Evolutionary conservation across 2,888 invertebrate species (phyloP), one percentile per base, ranked within the genome.

Genomic region (Dexiosoma caninum): DNA sequence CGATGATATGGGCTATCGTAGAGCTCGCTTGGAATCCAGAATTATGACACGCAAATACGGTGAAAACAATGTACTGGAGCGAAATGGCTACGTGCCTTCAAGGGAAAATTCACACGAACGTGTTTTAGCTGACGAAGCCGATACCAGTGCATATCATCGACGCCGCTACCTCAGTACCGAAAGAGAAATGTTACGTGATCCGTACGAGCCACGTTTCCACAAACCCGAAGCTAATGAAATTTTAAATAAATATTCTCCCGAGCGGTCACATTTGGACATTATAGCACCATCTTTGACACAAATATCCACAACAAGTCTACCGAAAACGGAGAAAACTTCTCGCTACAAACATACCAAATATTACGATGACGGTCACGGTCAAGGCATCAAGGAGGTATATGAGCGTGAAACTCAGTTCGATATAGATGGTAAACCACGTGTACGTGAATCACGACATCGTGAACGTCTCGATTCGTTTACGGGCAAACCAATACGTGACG

Each of bases 1-100:
- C 23, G 87, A 87, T 57, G 90, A 90, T 85, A 87, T 95, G 74
- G 94, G 95, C 85, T 94, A 94, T 32, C 91, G 95, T 62, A 91
- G 95, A 14, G 94, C 95, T 80, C 92, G 95, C 42, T 90, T 96
- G 14, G 95, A 96, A 88, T 95, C 95, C 0, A 92, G 95, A 78
- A 92, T 95, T 57, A 93, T 94, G 75, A 93, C 94, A 32, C 91
- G 94, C 55, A 86, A 89, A 2, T 88, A 88, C 90, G 83, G 89
- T 88, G 86, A 88, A 14, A 82, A 80, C 0, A 85, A 84, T 57
- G 86, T 86, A 0, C 12, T 86, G 84, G 90, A 93, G 87, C 91
- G 92, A 83, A 91, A 92, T 88, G 89, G 91, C 86, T 91, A 91
- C n/a, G 53, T 91, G 7, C 72, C 51, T 0, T 77, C 59, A 2